Base-by-base conservation (phyloP, 1,140 invertebrate genomes). In the Neoseiulus cucumeris region DNA sequence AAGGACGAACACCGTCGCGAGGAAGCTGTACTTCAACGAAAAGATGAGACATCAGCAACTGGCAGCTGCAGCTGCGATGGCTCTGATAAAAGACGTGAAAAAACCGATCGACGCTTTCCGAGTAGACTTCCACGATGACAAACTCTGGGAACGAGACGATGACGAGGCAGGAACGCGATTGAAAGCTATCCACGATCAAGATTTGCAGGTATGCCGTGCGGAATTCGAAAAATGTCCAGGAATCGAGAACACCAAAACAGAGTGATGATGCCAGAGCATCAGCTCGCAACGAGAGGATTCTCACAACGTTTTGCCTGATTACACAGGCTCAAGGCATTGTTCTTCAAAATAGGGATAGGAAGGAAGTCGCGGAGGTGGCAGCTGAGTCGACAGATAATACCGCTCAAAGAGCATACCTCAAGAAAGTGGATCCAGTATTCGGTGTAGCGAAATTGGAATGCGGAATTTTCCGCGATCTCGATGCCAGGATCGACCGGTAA, bases 11-110 rank as follows among this genome's bases (percentile, higher is more conserved):
- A 64, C 64, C 47, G n/a, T 70, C 41, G 64, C 64, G 7, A 30
- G 68, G 22, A 29, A 66, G 30, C 41, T 68, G 64, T 67, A 67
- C 64, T 29, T 47, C 29, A 55, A 25, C 28, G 69, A 79, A 28
- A 79, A 82, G 71, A 79, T 65, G 28, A 42, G 45, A 28, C 20
- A 18, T 7, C 20, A 66, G 17, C 64, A 67, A 66, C 67, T 55
- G 67, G 66, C 66, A 44, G 83, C 84, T 20, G 80, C 87, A 66
- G 84, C 89, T 14, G 81, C 89, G 22, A 85, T 92, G 82, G 83
- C 88, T 12, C 79, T 93, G 44, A 80, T 95, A 42, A 80, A 82
- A 71, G 84, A 86, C 64, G 77, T 80, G 22, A 83, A 81, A 1
- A 82, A 81, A 71, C 80, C 80, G 68, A 77, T 87, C 68, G 86